A percentile compares a stretch with the other conserved stretches of the same genome.
These are phyloP conservation scores for Rhopalosiphum maidis DNA, from an alignment of 1,140 invertebrate genomes.

Conservation along the genomic window DNA sequence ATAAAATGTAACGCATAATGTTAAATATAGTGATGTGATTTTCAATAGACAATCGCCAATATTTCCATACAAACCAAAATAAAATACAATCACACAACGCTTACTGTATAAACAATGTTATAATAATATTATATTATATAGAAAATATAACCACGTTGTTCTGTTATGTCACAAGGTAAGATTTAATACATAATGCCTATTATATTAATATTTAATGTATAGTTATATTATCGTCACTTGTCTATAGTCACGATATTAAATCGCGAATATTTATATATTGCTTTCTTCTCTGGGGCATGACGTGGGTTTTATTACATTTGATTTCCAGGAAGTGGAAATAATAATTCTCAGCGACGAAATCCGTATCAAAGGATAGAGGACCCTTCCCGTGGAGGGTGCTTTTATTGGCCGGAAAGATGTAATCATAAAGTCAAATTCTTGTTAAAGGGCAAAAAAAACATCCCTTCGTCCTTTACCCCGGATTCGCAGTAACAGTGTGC, in stretches of 20 bases:
- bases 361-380: not conserved
- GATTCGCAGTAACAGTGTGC: not conserved
- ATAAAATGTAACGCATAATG: not conserved
- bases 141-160: not conserved
- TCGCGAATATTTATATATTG: not conserved
- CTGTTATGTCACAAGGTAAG: not conserved
- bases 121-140: no score
- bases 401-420: conserved; percentile 51
- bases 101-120: no score
- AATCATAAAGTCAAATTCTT: conserved; percentile 44
- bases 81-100: not conserved
- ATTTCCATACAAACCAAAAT: not conserved
- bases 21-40: not conserved
- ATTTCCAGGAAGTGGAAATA: conserved; percentile 5
- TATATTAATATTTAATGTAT: not conserved
- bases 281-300: not conserved
- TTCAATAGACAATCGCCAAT: not conserved
- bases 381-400: not conserved
- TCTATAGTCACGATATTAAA: not conserved
- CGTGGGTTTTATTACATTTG: not conserved
- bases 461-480: not conserved
- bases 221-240: not conserved
- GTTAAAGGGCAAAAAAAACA: conserved; percentile 5
- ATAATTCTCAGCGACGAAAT: not conserved
- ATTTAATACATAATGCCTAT: not conserved